Evolutionary conservation across 2,113 vertebrate species (phyloP).

Genomic region (Marmota flaviventris): DNA sequence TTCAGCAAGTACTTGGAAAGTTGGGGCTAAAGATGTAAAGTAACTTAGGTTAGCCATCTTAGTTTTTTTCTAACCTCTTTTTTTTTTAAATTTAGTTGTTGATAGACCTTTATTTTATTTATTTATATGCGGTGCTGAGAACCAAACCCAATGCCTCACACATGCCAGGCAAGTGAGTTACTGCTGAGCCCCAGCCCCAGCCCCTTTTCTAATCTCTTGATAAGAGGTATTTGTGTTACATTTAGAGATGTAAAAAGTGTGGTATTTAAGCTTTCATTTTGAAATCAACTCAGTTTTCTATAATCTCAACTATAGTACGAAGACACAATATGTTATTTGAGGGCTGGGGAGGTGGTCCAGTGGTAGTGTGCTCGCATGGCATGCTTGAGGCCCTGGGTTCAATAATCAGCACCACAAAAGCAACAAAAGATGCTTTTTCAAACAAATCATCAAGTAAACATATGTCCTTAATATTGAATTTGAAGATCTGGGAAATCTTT

Average conservation of each 20-base stretch:
- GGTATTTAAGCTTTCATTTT: slow-evolving; percentile 93
- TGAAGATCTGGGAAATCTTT: slow-evolving; percentile 95
- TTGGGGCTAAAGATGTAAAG: slow-evolving; percentile 90
- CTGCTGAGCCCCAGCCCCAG: slow-evolving; percentile 28
- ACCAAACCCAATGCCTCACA: too few species aligned
- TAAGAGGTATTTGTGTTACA: slow-evolving; percentile 93
- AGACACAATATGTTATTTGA: slow-evolving; percentile 91
- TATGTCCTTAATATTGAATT: slow-evolving; percentile 94
- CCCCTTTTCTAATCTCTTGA: slow-evolving; percentile 92
- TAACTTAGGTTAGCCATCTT: slow-evolving; percentile 87
- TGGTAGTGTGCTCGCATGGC: too few species aligned
- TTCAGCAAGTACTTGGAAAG: slow-evolving; percentile 90
- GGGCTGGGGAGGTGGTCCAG: too few species aligned
- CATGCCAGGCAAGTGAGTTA: too few species aligned
- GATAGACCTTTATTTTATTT: too few species aligned
- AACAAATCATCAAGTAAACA: slow-evolving; percentile 95
- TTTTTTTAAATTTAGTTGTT: too few species aligned
- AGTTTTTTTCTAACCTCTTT: too few species aligned
- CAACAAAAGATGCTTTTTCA: slow-evolving; percentile 87
- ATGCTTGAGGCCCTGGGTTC: too few species aligned
- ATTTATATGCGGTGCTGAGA: too few species aligned
- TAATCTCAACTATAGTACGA: slow-evolving; percentile 92
- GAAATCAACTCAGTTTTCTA: slow-evolving; percentile 91
- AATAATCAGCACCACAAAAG: too few species aligned
- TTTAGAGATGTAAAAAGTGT: slow-evolving; percentile 93